Evolutionary conservation across 2,888 invertebrate species (phyloP), one percentile per base, ranked within the genome.

Genomic region (Eueremaeus valkanovi): DNA sequence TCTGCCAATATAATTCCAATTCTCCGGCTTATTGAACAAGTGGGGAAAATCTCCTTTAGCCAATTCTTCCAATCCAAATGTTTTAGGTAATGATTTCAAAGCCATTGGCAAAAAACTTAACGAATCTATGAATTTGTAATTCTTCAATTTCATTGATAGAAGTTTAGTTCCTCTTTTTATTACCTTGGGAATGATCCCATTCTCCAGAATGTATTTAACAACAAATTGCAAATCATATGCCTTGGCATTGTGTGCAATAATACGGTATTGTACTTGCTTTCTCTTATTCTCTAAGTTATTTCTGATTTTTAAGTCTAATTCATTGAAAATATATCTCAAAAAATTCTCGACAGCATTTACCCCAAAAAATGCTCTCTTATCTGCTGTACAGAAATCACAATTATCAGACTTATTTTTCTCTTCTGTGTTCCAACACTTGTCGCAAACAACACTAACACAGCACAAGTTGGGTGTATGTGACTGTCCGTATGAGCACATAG

Each of bases 171-270:
- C 76, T 45, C 31, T 51, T 21, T 49, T 31, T 8, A 76, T 72
- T 3, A 51, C 6, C 8, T 45, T 3, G 21, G 24, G 51, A 6
- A 77, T 27, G 3, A 18, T 3, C 1, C 21, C 9, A n/a, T 75
- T 45, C 2, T 76, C 29, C 1, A 68, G 11, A 21, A 73, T 13
- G 3, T 27, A 66, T n/a, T 76, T 36, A 6, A 77, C 18, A 33
- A 78, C 27, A 42, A 78, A 78, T 18, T 51, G 33, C 0, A 33
- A 27, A 77, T 78, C 78, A 58, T 78, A 78, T 16, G 36, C 61
- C 29, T 45, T 68, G 5, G 49, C 24, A 29, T 77, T 75, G 55
- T 78, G 78, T 1, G 78, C 78, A 8, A 78, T 31, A 3, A 24
- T 6, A 5, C 6, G 24, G 1, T 8, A 3, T 21, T 66, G n/a